Evolutionary conservation across 37 sponge, comb jelly and placozoan genomes (phyloP).

Genomic region (Spongia lamella): DNA sequence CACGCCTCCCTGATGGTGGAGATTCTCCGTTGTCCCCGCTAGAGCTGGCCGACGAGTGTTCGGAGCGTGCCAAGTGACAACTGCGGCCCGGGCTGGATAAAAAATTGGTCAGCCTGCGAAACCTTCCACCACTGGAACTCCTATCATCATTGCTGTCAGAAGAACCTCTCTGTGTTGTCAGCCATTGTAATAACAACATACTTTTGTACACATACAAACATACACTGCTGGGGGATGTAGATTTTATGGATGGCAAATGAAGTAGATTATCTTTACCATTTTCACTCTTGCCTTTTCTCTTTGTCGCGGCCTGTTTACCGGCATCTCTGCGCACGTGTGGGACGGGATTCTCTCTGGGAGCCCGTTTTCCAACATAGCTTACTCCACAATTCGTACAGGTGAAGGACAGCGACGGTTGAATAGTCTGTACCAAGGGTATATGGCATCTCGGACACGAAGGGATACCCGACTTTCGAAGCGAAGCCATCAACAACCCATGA

Average conservation of each 20-base stretch:
- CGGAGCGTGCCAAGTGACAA: too few relatives aligned
- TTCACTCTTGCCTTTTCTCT: not conserved
- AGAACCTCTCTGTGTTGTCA: too few relatives aligned
- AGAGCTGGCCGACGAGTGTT: too few relatives aligned
- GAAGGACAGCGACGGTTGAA: not conserved
- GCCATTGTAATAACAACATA: too few relatives aligned
- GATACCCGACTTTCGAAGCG: not conserved
- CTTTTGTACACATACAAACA: too few relatives aligned
- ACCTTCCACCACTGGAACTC: too few relatives aligned
- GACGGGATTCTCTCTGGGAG: not conserved
- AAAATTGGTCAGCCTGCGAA: too few relatives aligned
- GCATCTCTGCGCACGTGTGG: not conserved
- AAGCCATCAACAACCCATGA: not conserved
- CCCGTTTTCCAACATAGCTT: not conserved
- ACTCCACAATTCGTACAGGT: conserved; percentile 21
- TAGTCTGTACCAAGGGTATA: conserved; percentile 2
- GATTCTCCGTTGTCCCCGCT: too few relatives aligned
- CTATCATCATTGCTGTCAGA: too few relatives aligned
- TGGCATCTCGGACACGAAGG: conserved; percentile 27
- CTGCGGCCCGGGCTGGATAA: too few relatives aligned
- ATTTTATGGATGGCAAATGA: conserved; percentile 10
- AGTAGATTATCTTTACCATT: conserved; percentile 2
- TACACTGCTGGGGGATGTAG: too few relatives aligned
- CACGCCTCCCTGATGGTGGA: too few relatives aligned
- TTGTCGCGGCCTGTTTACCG: not conserved